These are phyloP conservation scores for Drosophila paranaensis DNA, from an alignment of 2,888 invertebrate genomes.

Conservation along the genomic window DNA sequence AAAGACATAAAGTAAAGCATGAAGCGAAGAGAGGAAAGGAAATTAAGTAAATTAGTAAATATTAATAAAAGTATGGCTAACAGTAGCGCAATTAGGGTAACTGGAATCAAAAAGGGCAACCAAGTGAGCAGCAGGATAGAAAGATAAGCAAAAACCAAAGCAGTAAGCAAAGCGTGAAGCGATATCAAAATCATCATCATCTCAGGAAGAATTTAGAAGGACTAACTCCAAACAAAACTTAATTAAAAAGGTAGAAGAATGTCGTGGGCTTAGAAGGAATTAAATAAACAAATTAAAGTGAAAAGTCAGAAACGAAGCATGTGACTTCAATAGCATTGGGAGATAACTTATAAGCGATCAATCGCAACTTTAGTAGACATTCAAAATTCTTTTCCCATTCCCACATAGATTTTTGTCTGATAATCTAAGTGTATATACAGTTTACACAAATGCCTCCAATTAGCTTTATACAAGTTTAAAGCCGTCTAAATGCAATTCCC, in stretches of 20 bases:
- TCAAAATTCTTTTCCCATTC: neutral
- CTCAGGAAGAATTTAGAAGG: neutral
- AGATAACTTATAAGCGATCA: neutral
- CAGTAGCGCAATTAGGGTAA: neutral
- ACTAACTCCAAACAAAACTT: neutral
- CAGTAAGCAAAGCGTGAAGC: neutral
- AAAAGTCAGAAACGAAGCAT: neutral
- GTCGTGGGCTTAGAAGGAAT: no score
- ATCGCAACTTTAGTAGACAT: neutral
- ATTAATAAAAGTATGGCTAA: neutral
- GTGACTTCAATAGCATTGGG: no score
- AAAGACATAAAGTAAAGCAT: neutral
- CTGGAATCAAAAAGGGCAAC: neutral
- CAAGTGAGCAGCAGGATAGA: neutral
- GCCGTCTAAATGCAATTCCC: conserved; percentile 5
- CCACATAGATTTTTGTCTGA: neutral
- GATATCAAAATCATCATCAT: no score
- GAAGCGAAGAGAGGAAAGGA: neutral
- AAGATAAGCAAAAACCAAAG: neutral
- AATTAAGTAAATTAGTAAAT: neutral
- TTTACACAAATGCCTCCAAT: neutral
- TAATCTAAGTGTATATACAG: no score
- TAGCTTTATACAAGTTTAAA: conserved; percentile 16
- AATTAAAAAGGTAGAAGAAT: neutral
- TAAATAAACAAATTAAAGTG: no score